A percentile compares a stretch with the other conserved stretches of the same genome.
These are phyloP conservation scores for Eupeodes corollae DNA, from an alignment of 1,140 invertebrate species.

Conservation along the genomic window DNA sequence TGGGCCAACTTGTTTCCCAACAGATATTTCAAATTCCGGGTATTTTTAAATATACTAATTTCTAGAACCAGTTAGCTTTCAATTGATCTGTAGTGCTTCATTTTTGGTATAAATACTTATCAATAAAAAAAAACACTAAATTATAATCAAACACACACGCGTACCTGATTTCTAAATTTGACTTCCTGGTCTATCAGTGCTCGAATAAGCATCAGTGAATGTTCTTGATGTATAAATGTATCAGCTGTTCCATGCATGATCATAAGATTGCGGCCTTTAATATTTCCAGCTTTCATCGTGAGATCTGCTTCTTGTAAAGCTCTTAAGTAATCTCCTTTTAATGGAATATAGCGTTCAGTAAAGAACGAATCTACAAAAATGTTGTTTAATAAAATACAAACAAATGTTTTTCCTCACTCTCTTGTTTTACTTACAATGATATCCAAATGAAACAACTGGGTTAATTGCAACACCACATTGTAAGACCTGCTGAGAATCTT, in stretches of 20 bases:
- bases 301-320: slow-evolving; percentile 64
- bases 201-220: slow-evolving; percentile 68
- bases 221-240: slow-evolving; percentile 70
- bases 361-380: slow-evolving; percentile 61
- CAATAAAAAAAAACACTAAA: too few relatives aligned
- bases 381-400: neutral
- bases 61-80: too few relatives aligned
- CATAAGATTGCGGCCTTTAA: slow-evolving; percentile 47
- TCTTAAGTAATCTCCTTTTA: slow-evolving; percentile 51
- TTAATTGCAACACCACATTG: slow-evolving; percentile 69
- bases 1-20: too few relatives aligned
- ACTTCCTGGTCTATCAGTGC: slow-evolving; percentile 60
- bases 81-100: too few relatives aligned
- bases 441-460: slow-evolving; percentile 67
- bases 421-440: slow-evolving; percentile 60
- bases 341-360: slow-evolving; percentile 69
- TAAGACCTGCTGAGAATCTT: slow-evolving; percentile 57
- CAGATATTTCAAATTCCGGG: too few relatives aligned
- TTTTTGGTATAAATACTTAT: too few relatives aligned
- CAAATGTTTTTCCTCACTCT: neutral
- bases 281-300: slow-evolving; percentile 54
- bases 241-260: slow-evolving; percentile 72
- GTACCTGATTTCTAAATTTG: slow-evolving; percentile 66
- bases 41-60: too few relatives aligned
- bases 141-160: too few relatives aligned